Base-by-base conservation (phyloP, 2,888 invertebrate genomes). In the Andrena camellia region DNA sequence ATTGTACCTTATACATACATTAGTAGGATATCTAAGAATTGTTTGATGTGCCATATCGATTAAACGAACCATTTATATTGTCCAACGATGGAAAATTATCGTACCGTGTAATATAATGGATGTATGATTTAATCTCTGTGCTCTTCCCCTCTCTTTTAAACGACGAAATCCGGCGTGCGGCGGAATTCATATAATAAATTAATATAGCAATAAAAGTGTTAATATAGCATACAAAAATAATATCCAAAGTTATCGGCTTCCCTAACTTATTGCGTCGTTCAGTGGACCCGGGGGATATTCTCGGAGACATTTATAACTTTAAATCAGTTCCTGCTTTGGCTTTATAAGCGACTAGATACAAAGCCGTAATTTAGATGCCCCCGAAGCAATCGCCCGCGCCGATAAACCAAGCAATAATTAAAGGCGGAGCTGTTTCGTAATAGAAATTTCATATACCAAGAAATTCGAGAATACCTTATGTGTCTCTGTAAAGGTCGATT, bases 341-440 rank as follows among this genome's bases (percentile, higher is more conserved):
- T 74, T 81, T 29, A 29, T 70, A 75, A 71, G 35, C 75, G 81
- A 82, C 81, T 82, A 82, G 81, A 82, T 81, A 74, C 64, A 69
- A 81, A 75, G 62, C 62, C 81, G 57, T 81, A 69, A 71, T 81
- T 71, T 31, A 62, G 67, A 76, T 59, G 71, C 35, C 67, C 48
- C 42, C 52, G 20, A 57, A 63, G 33, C n/a, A 48, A 63, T 79
- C 68, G 42, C 59, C 78, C 10, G 50, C 31, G 54, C 48, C 72
- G 17, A 7, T 57, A 29, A 80, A 60, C 48, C 64, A 74, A 33
- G n/a, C 20, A 52, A 60, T 29, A 33, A 48, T 54, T 10, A 13
- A 70, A 54, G 31, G 29, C 1, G 20, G 50, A 35, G 20, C 29
- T 59, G 17, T 31, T 59, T 8, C 64, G 31, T 42, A 33, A 54